Percentiles rank a stretch among this genome's conserved stretches.
These are phyloP conservation scores for Drosophila tsacasi DNA, from an alignment of 1,140 invertebrate species.

Conservation along the genomic window DNA sequence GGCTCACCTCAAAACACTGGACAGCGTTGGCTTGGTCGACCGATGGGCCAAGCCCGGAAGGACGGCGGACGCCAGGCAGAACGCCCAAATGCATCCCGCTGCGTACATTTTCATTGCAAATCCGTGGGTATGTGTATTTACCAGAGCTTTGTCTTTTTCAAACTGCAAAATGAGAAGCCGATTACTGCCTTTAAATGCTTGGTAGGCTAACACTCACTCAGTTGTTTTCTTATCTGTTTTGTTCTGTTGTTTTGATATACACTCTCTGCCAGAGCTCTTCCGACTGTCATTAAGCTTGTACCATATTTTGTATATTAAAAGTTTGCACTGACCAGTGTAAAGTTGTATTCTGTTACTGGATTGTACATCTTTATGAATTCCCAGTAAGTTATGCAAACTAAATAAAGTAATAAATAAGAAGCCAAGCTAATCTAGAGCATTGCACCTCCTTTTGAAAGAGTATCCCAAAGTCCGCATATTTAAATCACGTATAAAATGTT, in stretches of 20 bases:
- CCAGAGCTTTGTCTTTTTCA: constrained; percentile 4
- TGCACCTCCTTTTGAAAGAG: not conserved
- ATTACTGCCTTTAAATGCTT: constrained; percentile 44
- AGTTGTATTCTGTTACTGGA: too few relatives aligned
- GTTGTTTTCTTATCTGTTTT: constrained; percentile 34
- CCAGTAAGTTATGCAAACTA: not conserved
- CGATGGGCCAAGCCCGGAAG: not conserved
- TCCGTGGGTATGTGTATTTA: not conserved
- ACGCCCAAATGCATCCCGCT: constrained; percentile 9
- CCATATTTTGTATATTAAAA: not conserved
- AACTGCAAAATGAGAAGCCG: constrained; percentile 12
- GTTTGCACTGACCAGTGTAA: not conserved
- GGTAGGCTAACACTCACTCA: constrained; percentile 35
- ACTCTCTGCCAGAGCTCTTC: not conserved
- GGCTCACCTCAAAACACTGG: constrained; percentile 4
- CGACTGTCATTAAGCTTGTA: not conserved
- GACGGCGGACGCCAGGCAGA: not conserved
- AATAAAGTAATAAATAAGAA: not conserved
- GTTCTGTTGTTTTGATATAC: constrained; percentile 31
- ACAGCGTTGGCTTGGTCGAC: constrained; percentile 3
- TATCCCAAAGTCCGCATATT: not conserved
- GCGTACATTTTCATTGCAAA: not conserved
- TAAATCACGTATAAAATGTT: not conserved
- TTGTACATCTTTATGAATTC: not conserved
- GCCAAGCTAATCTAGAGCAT: not conserved